These are phyloP conservation scores for Okamejei kenojei DNA, from an alignment of 2,797 vertebrate genomes.

Conservation along the genomic window DNA sequence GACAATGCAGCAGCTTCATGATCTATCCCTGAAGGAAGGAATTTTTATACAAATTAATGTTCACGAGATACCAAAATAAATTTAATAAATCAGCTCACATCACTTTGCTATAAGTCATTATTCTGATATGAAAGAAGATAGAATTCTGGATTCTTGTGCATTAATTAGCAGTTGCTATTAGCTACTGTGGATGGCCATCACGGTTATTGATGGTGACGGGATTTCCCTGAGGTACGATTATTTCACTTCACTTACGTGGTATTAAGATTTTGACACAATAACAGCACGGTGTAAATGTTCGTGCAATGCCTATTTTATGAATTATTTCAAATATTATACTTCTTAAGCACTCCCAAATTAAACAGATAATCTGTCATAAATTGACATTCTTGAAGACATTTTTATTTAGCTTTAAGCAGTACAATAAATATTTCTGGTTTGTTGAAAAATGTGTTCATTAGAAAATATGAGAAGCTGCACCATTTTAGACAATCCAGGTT, in stretches of 20 bases:
- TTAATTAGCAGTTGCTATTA: constrained; percentile 3
- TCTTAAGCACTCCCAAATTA: not conserved
- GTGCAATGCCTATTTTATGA: not conserved
- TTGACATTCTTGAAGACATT: not conserved
- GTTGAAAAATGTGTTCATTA: not conserved
- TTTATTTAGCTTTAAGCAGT: not conserved
- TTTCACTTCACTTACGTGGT: not conserved
- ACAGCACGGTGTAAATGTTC: not conserved
- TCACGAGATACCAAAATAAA: not conserved
- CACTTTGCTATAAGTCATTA: not conserved
- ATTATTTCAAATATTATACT: not conserved
- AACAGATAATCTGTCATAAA: not conserved
- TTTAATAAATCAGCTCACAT: not conserved
- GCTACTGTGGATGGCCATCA: not conserved
- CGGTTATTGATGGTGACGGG: constrained; percentile 2
- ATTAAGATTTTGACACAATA: not conserved
- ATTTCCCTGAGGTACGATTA: not conserved
- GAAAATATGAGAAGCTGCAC: not conserved
- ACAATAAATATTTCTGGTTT: not conserved
- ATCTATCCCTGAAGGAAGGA: not conserved
- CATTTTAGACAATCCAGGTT: not conserved
- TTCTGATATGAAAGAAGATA: not conserved
- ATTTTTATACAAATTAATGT: not conserved
- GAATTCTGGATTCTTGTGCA: not conserved
- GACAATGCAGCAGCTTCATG: not conserved